Base-by-base conservation (phyloP, 2,113 vertebrate genomes). In the Strix aluco region DNA sequence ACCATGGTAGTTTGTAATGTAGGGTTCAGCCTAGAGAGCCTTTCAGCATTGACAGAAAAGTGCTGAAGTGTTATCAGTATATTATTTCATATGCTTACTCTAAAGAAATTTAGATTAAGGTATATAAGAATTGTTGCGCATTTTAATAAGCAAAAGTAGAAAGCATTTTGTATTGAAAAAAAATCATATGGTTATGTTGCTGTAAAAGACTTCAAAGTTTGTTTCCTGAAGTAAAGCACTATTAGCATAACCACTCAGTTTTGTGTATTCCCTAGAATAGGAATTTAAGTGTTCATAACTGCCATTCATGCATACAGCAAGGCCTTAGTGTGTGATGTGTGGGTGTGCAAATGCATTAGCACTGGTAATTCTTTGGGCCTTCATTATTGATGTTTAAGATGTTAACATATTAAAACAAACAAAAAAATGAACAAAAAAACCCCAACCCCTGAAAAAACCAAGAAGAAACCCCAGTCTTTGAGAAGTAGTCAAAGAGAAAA, bases 361-460 rank as follows among this genome's bases (percentile, higher is more conserved):
- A 20, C 27, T 66, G n/a, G 2, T 46, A 73, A n/a, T 58, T 65
- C 27, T 62, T 80, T 55, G 21, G n/a, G 36, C 23, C 25, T 83
- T 81, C 7, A 5, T 30, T 84, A 14, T 17, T 77, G 21, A 22
- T 65, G 14, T 62, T 90, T 58, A 66, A 83, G 32, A 44, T 65
- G 13, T 25, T 73, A 59, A 71, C 2, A 8, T 69, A 46, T n/a
- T 89, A 74, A 55, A 57, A 72, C 15, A 51, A 89, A 65, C 15
- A 34, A 59, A 75, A 21, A 34, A 8, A 46, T 18, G 14, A 15
- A 55, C 40, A 6, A 40, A 63, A 10, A 27, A 10, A 15, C 3
- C 13, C 5, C 7, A 16, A 8, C 2, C 2, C 11, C 13, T 1
- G 9, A 18, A 20, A 30, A 15, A 29, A 34, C 32, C 40, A 42